Evolutionary conservation across 2,888 invertebrate species (phyloP), one percentile per base, ranked within the genome.

Genomic region (Matsumyia berberina): DNA sequence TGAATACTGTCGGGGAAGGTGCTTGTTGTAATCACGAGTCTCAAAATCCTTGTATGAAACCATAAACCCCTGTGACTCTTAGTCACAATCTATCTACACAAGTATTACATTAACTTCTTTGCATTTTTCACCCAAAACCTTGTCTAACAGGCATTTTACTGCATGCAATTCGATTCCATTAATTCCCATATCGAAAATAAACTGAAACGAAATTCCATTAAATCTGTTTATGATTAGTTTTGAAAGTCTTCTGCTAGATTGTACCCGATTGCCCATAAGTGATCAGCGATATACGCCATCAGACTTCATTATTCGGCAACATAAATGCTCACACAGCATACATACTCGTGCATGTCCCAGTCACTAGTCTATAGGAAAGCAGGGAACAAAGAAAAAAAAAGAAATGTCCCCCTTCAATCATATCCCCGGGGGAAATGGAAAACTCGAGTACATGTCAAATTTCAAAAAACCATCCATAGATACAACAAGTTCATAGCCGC

Each of bases 241-340:
- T 44, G 29, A 17, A 24, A 60, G 42, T 39, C 55, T 46, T 80
- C 74, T 46, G 33, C 46, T 55, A 55, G 46, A 62, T 37, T 76
- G 67, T 44, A 60, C 64, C 57, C 79, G 60, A 81, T 55, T 81
- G 67, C 51, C 57, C 70, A n/a, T 15, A n/a, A 3, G 39, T 42
- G 76, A 64, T 70, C n/a, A 29, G 33, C 42, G 64, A 76, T 70
- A 81, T 70, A 81, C 42, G 64, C 70, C 81, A 57, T 58, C 76
- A 42, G 29, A 42, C 42, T 64, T 62, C 55, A 58, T 76, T 81
- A 64, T 69, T 64, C 4, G 24, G 4, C 24, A 3, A 33, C 46
- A 57, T 57, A 19, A 5, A 15, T 9, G 44, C 15, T 4, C 15
- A 1, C 17, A 29, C 67, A 12, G 17, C 5, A 39, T 24, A 24